These are phyloP conservation scores for Epirrhoe tristata DNA, from an alignment of 2,888 invertebrate genomes.

Conservation along the genomic window DNA sequence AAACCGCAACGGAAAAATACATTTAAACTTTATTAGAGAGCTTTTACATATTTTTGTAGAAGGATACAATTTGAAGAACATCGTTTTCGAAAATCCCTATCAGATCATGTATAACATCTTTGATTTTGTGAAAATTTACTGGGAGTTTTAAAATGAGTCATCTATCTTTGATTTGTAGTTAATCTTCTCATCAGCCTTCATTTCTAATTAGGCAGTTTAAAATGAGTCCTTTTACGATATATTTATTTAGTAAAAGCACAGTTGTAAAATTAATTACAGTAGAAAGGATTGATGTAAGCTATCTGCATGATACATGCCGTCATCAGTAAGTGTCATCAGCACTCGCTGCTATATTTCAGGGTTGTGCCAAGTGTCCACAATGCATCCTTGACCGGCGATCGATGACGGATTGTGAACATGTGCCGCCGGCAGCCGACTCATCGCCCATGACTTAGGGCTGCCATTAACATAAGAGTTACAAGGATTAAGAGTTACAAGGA, in stretches of 20 bases:
- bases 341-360: constrained; percentile 52
- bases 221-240: too few species aligned
- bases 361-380: constrained; percentile 67
- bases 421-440: constrained; percentile 78
- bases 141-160: too few species aligned
- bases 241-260: background rate
- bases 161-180: too few species aligned
- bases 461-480: background rate
- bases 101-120: too few species aligned
- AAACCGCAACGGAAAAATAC: background rate
- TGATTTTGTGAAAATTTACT: too few species aligned
- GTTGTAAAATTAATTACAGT: constrained; percentile 11
- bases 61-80: too few species aligned
- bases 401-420: constrained; percentile 81
- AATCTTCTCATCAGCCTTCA: too few species aligned
- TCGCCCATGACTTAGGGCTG: constrained; percentile 66
- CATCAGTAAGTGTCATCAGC: constrained; percentile 47
- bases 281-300: constrained; percentile 17
- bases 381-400: constrained; percentile 80
- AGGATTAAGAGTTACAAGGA: too few species aligned
- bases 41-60: too few species aligned
- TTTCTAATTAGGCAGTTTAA: too few species aligned
- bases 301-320: constrained; percentile 31
- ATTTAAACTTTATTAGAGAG: background rate
- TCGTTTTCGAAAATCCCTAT: too few species aligned